Conservation (phyloP, 2,113 vertebrate genomes). For the Eidolon helvum region DNA sequence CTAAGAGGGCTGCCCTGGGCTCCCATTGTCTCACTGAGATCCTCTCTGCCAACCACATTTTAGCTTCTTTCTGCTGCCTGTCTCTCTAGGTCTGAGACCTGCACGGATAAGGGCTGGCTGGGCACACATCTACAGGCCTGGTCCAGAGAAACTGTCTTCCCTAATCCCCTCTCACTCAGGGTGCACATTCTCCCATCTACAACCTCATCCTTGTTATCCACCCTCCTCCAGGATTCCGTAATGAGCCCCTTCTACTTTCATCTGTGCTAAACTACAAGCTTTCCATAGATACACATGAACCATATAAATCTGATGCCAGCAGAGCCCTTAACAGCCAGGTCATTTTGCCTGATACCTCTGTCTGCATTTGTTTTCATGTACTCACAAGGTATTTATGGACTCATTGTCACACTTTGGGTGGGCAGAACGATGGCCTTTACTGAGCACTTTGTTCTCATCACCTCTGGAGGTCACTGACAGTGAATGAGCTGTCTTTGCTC, state of each 20-base stretch:
- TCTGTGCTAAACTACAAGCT: background rate
- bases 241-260: background rate
- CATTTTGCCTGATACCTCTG: background rate
- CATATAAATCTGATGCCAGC: background rate
- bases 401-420: conserved; percentile 61
- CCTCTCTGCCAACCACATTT: background rate
- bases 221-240: background rate
- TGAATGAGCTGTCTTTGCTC: conserved; percentile 82
- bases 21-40: background rate
- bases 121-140: background rate
- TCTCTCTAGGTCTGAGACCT: background rate
- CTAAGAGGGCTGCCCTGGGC: background rate
- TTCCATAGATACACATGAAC: accelerated
- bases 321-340: background rate
- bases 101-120: background rate
- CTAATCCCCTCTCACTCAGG: background rate
- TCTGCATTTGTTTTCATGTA: background rate
- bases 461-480: conserved; percentile 73
- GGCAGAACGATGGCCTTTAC: conserved; percentile 76
- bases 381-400: background rate
- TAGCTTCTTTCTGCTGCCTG: background rate
- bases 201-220: background rate
- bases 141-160: background rate
- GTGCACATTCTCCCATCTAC: no score
- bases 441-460: conserved; percentile 76